Evolutionary conservation across 2,113 vertebrate species (phyloP).

Genomic region (Rhagologus leucostigma): DNA sequence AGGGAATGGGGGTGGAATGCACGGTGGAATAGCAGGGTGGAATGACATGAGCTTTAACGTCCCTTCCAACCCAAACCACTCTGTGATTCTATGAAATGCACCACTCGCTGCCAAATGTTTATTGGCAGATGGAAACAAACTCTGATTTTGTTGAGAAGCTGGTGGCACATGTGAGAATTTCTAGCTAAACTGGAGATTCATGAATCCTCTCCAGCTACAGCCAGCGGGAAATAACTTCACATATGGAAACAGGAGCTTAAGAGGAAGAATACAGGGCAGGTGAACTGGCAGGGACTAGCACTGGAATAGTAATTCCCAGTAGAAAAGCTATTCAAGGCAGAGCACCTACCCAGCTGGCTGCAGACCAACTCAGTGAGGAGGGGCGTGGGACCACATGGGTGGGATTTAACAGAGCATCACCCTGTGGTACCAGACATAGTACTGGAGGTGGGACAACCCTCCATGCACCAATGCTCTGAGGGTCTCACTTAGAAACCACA

Average conservation of each 20-base stretch:
- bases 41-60: background rate
- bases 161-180: background rate
- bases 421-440: background rate
- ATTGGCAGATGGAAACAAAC: background rate
- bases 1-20: background rate
- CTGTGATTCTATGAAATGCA: background rate
- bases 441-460: background rate
- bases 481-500: background rate
- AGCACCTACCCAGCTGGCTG: background rate
- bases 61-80: background rate
- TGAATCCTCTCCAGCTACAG: background rate
- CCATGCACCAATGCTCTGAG: accelerated
- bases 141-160: background rate
- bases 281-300: background rate
- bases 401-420: background rate
- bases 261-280: background rate
- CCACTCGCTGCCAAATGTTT: background rate
- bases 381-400: accelerated
- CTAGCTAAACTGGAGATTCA: background rate
- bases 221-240: background rate
- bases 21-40: background rate
- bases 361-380: accelerated
- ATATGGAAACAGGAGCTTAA: background rate
- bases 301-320: background rate
- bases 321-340: background rate